These are phyloP conservation scores for Crepidodera aurea DNA, from an alignment of 2,888 invertebrate genomes.

Conservation along the genomic window DNA sequence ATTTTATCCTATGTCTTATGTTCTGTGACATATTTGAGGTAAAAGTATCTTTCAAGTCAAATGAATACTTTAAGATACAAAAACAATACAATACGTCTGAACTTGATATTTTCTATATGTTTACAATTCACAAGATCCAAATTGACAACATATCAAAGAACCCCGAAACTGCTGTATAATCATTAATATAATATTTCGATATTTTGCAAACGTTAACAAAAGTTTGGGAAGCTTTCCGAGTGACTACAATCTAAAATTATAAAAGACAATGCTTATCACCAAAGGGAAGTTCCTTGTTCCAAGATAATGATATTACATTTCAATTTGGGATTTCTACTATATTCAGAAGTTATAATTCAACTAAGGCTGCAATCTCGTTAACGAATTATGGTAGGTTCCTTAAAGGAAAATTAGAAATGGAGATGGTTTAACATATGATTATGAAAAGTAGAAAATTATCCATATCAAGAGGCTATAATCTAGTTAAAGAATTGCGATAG, in stretches of 20 bases:
- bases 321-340: slow-evolving; percentile 12
- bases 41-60: too few species aligned
- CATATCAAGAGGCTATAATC: slow-evolving; percentile 5
- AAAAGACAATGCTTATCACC: slow-evolving; percentile 16
- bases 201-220: slow-evolving; percentile 4
- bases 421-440: not conserved
- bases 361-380: slow-evolving; percentile 12
- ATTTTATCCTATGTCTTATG: too few species aligned
- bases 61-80: too few species aligned
- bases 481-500: slow-evolving; percentile 5
- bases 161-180: not conserved
- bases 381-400: not conserved
- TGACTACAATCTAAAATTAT: slow-evolving; percentile 2
- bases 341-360: slow-evolving; percentile 14
- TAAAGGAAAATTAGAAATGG: slow-evolving; percentile 2
- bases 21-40: too few species aligned
- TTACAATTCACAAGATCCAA: too few species aligned
- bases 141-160: not conserved
- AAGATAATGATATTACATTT: slow-evolving; percentile 15
- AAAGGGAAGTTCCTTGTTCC: slow-evolving; percentile 13
- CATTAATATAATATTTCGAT: slow-evolving; percentile 2
- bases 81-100: too few species aligned
- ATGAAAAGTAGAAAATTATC: too few species aligned
- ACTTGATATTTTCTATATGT: too few species aligned
- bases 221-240: not conserved